Evolutionary conservation across 2,888 invertebrate species (phyloP).

Genomic region (Heliconius cydno): DNA sequence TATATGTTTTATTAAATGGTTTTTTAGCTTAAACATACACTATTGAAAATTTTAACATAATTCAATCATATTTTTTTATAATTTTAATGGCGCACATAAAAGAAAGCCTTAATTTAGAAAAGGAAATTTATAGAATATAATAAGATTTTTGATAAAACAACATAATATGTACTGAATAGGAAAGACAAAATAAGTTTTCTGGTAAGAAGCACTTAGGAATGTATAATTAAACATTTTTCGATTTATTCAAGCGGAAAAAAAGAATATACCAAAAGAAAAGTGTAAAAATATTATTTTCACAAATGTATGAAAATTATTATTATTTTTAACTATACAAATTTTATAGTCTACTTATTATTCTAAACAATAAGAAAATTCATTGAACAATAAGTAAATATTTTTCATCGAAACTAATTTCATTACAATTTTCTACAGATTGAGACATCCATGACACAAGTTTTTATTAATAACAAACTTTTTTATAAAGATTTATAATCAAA

Average conservation of each 20-base stretch:
- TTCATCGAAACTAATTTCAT: background rate
- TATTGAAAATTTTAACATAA: background rate
- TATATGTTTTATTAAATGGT: background rate
- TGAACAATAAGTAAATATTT: background rate
- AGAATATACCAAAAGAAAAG: slow-evolving; percentile 15
- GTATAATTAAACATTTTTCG: background rate
- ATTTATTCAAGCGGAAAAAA: background rate
- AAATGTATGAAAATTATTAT: background rate
- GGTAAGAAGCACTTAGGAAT: background rate
- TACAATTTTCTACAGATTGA: background rate
- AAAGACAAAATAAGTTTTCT: slow-evolving; percentile 15
- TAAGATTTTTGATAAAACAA: background rate
- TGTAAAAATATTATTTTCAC: background rate
- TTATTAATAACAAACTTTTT: background rate
- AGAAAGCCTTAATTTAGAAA: background rate
- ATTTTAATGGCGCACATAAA: background rate
- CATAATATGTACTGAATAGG: background rate
- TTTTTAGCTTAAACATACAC: background rate
- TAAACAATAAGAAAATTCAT: background rate
- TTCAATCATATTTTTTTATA: background rate
- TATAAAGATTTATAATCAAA: background rate
- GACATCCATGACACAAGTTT: slow-evolving; percentile 10
- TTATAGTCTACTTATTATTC: background rate
- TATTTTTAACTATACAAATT: background rate
- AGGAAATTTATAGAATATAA: background rate